phyloP scores from a whole-genome alignment of 2,113 vertebrate species.

The Paradoxurus hermaphroditus region DNA sequence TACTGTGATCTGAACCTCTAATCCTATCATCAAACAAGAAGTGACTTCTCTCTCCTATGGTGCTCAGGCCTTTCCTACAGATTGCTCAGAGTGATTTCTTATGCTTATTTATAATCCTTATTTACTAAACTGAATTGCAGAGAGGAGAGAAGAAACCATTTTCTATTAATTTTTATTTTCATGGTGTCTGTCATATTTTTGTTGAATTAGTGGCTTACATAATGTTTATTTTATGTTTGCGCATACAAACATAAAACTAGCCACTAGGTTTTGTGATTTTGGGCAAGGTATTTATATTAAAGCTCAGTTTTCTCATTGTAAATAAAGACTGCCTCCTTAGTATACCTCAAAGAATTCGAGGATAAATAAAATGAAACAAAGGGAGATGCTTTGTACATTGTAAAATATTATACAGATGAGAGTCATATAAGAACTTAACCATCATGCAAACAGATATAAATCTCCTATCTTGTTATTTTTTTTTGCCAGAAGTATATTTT shows the following conservation, averaged over 20 bases:
- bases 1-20: background rate
- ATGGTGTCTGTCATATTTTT: background rate
- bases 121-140: background rate
- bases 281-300: background rate
- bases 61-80: background rate
- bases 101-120: background rate
- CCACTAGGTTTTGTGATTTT: background rate
- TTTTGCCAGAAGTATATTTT: background rate
- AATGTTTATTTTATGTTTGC: background rate
- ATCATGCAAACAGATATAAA: background rate
- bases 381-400: background rate
- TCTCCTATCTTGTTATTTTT: background rate
- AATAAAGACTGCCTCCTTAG: background rate
- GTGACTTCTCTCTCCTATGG: background rate
- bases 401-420: background rate
- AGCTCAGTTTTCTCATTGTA: background rate
- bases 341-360: background rate
- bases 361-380: background rate
- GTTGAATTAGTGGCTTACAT: background rate
- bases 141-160: background rate
- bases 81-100: background rate
- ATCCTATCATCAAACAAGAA: background rate
- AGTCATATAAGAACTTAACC: background rate
- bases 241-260: background rate
- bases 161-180: background rate